Evolutionary conservation across 2,888 invertebrate species (phyloP).

Genomic region (Drosophila glabriapex): DNA sequence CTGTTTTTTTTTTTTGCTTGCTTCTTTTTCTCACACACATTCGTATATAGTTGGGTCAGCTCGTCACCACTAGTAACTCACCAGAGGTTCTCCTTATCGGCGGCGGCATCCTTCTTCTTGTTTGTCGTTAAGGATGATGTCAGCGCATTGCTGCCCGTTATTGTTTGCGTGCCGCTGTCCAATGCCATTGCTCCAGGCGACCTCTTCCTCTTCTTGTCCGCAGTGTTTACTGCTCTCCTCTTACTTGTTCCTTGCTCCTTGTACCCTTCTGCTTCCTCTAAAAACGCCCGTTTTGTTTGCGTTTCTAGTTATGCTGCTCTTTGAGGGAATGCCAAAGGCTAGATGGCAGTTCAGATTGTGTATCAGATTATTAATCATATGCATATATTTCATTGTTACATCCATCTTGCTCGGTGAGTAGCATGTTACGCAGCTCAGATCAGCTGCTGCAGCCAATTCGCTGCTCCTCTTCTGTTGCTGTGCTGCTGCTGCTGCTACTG

Average conservation of each 20-base stretch:
- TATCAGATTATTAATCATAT: conserved; percentile 34
- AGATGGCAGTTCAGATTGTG: conserved; percentile 35
- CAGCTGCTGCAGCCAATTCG: conserved; percentile 29
- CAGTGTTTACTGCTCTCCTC: background rate
- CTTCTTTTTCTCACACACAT: background rate
- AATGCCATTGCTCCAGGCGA: conserved; percentile 75
- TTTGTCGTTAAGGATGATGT: conserved; percentile 83
- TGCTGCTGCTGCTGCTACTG: background rate
- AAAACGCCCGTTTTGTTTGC: conserved; percentile 32
- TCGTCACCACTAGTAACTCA: conserved; percentile 55
- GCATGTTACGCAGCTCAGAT: conserved; percentile 56
- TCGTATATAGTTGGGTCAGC: background rate
- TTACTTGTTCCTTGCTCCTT: conserved; percentile 13
- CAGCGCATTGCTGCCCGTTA: conserved; percentile 83
- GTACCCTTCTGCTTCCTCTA: conserved; percentile 15
- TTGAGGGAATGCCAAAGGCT: conserved; percentile 42
- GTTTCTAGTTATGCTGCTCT: conserved; percentile 39
- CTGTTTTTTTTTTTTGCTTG: conserved; percentile 24
- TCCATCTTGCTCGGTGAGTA: conserved; percentile 39
- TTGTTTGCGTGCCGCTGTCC: conserved; percentile 82
- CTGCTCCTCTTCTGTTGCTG: background rate
- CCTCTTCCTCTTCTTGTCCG: conserved; percentile 18
- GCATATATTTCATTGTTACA: conserved; percentile 33
- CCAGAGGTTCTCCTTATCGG: conserved; percentile 84
- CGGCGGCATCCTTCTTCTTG: conserved; percentile 84